phyloP scores from a whole-genome alignment of 2,113 vertebrate genomes.

The Hippocampus zosterae region DNA sequence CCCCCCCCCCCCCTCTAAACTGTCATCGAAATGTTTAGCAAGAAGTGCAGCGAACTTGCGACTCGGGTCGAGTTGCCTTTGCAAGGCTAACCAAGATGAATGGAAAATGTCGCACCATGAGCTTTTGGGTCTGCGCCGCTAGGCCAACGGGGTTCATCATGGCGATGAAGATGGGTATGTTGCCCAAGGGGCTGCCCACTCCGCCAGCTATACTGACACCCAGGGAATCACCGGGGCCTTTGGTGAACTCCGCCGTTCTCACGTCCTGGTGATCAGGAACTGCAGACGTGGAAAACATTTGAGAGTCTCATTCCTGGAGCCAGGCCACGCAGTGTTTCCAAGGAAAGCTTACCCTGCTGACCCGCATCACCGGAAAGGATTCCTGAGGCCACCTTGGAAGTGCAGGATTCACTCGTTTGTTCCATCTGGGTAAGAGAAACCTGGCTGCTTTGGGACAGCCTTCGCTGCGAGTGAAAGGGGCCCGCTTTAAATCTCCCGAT shows the following conservation, averaged over 20 bases:
- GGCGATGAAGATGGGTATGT: slow-evolving; percentile 95
- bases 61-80: too few species aligned
- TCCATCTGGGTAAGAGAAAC: neutral
- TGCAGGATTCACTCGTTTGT: slow-evolving; percentile 79
- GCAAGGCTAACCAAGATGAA: neutral
- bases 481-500: slow-evolving; percentile 90
- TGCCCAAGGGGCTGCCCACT: slow-evolving; percentile 92
- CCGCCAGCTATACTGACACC: slow-evolving; percentile 96
- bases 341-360: slow-evolving; percentile 71
- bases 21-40: too few species aligned
- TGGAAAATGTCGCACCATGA: slow-evolving; percentile 73
- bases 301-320: neutral
- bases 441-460: slow-evolving; percentile 81
- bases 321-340: neutral
- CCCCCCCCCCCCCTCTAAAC: too few species aligned
- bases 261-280: slow-evolving; percentile 79
- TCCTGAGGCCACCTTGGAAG: slow-evolving; percentile 56
- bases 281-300: slow-evolving; percentile 29
- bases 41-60: too few species aligned
- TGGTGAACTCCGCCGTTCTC: slow-evolving; percentile 88
- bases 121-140: slow-evolving; percentile 91
- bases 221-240: slow-evolving; percentile 83
- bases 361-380: slow-evolving; percentile 27
- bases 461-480: slow-evolving; percentile 88
- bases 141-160: slow-evolving; percentile 96